Percentiles rank a stretch among this genome's conserved stretches.
These are phyloP conservation scores for Galagoides demidoff DNA, from an alignment of 2,797 vertebrate genomes.

Conservation along the genomic window DNA sequence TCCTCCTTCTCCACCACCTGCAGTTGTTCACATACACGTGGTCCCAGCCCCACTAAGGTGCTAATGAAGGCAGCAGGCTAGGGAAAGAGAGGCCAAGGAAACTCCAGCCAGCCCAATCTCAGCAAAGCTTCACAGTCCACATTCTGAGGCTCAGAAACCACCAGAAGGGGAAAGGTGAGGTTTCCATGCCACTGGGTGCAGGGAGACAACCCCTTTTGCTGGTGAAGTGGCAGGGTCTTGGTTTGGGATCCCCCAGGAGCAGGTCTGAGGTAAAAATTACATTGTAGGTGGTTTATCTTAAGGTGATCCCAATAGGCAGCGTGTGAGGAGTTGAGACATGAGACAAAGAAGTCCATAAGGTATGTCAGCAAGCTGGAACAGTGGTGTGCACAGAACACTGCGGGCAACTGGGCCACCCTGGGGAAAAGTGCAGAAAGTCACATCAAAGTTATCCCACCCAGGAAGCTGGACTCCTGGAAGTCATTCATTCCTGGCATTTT, in stretches of 20 bases:
- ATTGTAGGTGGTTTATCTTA: neutral
- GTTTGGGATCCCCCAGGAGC: neutral
- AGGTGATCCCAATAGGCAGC: neutral
- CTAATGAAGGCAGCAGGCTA: neutral
- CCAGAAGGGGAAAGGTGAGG: neutral
- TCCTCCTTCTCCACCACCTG: neutral
- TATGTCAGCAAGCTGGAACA: neutral
- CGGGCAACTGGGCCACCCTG: neutral
- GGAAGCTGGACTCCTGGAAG: neutral
- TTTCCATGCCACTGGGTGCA: neutral
- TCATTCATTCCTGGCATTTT: neutral
- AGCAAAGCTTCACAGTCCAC: neutral
- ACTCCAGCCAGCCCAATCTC: neutral
- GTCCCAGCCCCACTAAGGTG: neutral
- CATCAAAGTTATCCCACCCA: neutral
- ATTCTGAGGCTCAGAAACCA: neutral
- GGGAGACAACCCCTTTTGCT: neutral
- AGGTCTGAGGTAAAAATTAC: neutral
- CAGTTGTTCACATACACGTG: neutral
- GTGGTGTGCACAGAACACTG: fast-evolving
- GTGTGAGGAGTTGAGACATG: neutral
- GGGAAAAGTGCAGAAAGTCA: neutral
- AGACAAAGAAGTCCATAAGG: neutral
- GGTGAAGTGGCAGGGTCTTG: neutral
- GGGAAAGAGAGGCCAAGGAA: neutral